phyloP scores from a whole-genome alignment of 2,888 invertebrate species.

The Pecten maximus region DNA sequence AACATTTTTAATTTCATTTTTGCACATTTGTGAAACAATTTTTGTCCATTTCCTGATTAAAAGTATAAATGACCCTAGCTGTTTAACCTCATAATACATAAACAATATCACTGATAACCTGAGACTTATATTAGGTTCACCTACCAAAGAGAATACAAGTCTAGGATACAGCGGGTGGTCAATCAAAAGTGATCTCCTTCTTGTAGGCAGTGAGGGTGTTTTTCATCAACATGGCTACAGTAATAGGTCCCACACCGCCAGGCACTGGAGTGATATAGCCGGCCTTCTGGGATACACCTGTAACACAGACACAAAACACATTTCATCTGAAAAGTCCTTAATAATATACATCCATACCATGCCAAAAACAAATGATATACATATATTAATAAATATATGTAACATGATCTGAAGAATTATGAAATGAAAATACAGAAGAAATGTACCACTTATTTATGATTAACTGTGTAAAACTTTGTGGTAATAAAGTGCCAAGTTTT shows the following conservation, averaged over 20 bases:
- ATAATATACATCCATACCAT: no score
- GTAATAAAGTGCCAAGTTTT: no score
- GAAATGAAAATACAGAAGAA: no score
- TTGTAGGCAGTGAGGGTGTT: slow-evolving; percentile 90
- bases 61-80: no score
- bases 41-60: no score
- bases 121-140: neutral
- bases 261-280: slow-evolving; percentile 95
- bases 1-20: no score
- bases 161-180: neutral
- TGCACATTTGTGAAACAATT: no score
- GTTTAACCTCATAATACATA: no score
- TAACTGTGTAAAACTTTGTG: no score
- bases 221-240: slow-evolving; percentile 95
- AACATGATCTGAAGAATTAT: no score
- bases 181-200: slow-evolving; percentile 70
- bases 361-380: neutral
- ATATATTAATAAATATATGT: neutral
- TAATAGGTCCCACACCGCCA: slow-evolving; percentile 95
- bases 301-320: slow-evolving; percentile 64
- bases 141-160: neutral
- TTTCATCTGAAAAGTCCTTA: neutral
- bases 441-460: no score
- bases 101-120: no score
- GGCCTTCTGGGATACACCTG: slow-evolving; percentile 90